A percentile compares a stretch with the other conserved stretches of the same genome.
Evolutionary conservation across 30 jellyfish, hydroid and myxozoan genomes (phyloP).

Genomic region (Pelagia noctiluca): DNA sequence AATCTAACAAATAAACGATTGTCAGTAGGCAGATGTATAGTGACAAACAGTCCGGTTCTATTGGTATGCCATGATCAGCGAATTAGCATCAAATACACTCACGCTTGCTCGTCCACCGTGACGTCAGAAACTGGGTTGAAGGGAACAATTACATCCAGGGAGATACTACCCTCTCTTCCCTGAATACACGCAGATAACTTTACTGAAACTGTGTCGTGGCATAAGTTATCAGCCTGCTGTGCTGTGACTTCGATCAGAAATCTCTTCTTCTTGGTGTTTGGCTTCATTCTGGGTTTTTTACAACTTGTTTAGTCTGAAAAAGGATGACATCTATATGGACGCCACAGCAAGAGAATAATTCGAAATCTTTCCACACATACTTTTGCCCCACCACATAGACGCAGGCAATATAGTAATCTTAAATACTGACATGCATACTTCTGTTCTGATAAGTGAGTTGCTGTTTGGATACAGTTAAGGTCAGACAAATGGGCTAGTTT

Average conservation of each 20-base stretch:
- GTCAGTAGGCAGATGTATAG: background rate
- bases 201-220: slow-evolving; percentile 88
- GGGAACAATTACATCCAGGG: slow-evolving; percentile 54
- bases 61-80: too few relatives aligned
- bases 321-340: too few relatives aligned
- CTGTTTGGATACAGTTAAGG: too few relatives aligned
- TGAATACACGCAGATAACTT: slow-evolving; percentile 77
- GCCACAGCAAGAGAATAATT: too few relatives aligned
- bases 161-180: slow-evolving; percentile 71
- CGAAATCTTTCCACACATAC: too few relatives aligned
- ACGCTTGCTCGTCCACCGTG: slow-evolving; percentile 90
- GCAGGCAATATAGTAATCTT: too few relatives aligned
- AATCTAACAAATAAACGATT: background rate
- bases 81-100: background rate
- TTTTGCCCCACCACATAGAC: too few relatives aligned
- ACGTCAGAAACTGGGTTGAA: slow-evolving; percentile 75
- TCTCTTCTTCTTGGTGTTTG: background rate
- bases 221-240: slow-evolving; percentile 77
- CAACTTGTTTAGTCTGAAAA: slow-evolving; percentile 53
- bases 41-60: too few relatives aligned
- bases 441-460: background rate
- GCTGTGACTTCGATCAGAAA: slow-evolving; percentile 47
- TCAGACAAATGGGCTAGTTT: too few relatives aligned
- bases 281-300: slow-evolving; percentile 19
- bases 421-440: too few relatives aligned